Percentiles rank a stretch among this genome's conserved stretches.
phyloP scores from a whole-genome alignment of 30 jellyfish, hydroid and myxozoan species.

The Hydra vulgaris region DNA sequence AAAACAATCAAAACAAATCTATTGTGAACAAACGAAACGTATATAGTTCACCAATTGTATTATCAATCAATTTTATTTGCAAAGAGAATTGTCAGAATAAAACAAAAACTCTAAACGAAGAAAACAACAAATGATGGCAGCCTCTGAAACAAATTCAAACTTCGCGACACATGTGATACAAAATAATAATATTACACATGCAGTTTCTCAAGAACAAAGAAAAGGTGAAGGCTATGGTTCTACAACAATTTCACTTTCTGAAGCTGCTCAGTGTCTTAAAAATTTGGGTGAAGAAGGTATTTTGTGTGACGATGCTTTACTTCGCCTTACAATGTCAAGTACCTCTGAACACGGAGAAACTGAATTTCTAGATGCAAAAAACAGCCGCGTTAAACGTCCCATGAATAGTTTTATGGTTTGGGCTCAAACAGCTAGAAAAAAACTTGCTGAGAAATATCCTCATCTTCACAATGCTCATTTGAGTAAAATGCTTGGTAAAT shows the following conservation, averaged over 20 bases:
- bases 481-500: slow-evolving; percentile 89
- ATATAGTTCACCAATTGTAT: slow-evolving; percentile 7
- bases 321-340: slow-evolving; percentile 53
- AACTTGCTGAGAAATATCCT: slow-evolving; percentile 90
- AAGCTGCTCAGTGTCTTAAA: slow-evolving; percentile 28
- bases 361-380: slow-evolving; percentile 58
- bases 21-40: background rate
- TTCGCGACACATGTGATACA: slow-evolving; percentile 21
- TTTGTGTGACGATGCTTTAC: slow-evolving; percentile 66
- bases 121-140: slow-evolving; percentile 57
- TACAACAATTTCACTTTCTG: slow-evolving; percentile 19
- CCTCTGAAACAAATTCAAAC: slow-evolving; percentile 55
- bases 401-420: slow-evolving; percentile 95
- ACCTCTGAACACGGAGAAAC: slow-evolving; percentile 33
- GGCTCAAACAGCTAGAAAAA: slow-evolving; percentile 97
- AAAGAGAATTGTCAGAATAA: slow-evolving; percentile 24
- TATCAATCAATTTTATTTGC: slow-evolving; percentile 1
- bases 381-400: slow-evolving; percentile 94
- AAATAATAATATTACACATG: slow-evolving; percentile 7
- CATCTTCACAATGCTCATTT: slow-evolving; percentile 90
- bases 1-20: background rate
- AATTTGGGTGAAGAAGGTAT: slow-evolving; percentile 30
- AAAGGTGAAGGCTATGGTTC: background rate
- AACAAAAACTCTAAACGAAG: background rate
- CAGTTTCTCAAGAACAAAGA: background rate